These are phyloP conservation scores for Parapristionchus giblindavisi DNA, from an alignment of 2,888 invertebrate genomes.

Conservation along the genomic window DNA sequence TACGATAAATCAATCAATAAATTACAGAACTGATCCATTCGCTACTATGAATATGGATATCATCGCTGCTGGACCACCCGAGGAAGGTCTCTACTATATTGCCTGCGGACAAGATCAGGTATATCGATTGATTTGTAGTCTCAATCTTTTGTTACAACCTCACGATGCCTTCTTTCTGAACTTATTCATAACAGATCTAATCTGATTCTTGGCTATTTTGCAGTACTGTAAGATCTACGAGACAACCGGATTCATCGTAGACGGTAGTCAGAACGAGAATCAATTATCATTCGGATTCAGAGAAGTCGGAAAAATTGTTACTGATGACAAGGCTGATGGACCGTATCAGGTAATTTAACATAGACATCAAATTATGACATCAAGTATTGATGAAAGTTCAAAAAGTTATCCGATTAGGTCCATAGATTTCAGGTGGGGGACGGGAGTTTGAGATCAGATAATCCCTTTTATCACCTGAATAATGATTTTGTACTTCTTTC, in stretches of 20 bases:
- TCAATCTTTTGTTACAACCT: too few species aligned
- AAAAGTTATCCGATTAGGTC: too few species aligned
- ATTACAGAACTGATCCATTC: conserved; percentile 46
- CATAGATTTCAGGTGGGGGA: too few species aligned
- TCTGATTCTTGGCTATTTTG: conserved; percentile 27
- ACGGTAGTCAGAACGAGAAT: conserved; percentile 37
- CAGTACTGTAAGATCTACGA: conserved; percentile 59
- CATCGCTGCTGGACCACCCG: conserved; percentile 42
- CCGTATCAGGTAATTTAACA: conserved; percentile 23
- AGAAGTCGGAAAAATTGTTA: conserved; percentile 38
- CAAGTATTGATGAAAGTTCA: too few species aligned
- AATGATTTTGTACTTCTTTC: too few species aligned
- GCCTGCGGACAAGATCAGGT: conserved; percentile 67
- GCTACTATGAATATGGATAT: conserved; percentile 69
- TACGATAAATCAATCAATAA: neutral
- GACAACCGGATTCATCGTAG: conserved; percentile 52
- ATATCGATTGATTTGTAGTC: neutral
- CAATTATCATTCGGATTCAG: conserved; percentile 39
- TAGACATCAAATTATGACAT: too few species aligned
- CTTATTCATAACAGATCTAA: neutral
- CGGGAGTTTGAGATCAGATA: too few species aligned
- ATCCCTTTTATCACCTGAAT: too few species aligned
- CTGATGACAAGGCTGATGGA: conserved; percentile 33
- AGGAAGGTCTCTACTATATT: conserved; percentile 55
- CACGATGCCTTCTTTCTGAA: too few species aligned